Conservation (phyloP, 1,140 invertebrate genomes). For the Zaprionus africanus region DNA sequence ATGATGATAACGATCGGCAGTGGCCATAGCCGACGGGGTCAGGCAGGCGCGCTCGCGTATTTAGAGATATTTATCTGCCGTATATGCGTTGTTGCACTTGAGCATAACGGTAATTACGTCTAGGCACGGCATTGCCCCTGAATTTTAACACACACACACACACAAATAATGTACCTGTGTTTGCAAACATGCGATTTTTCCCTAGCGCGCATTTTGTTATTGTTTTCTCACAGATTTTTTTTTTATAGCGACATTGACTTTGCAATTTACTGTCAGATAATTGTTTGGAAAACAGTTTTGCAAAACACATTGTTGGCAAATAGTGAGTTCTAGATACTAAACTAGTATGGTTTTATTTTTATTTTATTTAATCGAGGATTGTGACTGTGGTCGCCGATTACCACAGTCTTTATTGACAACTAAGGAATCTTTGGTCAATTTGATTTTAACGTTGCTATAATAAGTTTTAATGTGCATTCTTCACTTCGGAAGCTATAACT, state of each 20-base stretch:
- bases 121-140: constrained; percentile 79
- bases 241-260: constrained; percentile 68
- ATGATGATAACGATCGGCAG: constrained; percentile 58
- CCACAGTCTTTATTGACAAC: too few species aligned
- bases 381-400: too few species aligned
- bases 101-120: constrained; percentile 79
- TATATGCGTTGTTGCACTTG: constrained; percentile 73
- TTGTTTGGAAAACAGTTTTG: background rate
- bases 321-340: background rate
- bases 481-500: too few species aligned
- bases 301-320: background rate
- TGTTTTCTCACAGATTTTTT: constrained; percentile 55
- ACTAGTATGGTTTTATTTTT: background rate
- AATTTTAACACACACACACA: constrained; percentile 51
- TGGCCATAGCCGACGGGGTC: constrained; percentile 48
- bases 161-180: constrained; percentile 7
- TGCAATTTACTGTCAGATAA: constrained; percentile 39
- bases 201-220: constrained; percentile 40
- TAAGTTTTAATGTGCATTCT: too few species aligned
- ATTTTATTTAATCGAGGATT: background rate
- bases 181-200: constrained; percentile 58
- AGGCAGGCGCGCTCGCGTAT: constrained; percentile 12
- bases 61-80: constrained; percentile 70
- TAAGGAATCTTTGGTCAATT: too few species aligned
- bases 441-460: too few species aligned